A percentile compares a stretch with the other conserved stretches of the same genome.
Conservation (phyloP, 2,113 vertebrate genomes). For the Malaclemys terrapin region DNA sequence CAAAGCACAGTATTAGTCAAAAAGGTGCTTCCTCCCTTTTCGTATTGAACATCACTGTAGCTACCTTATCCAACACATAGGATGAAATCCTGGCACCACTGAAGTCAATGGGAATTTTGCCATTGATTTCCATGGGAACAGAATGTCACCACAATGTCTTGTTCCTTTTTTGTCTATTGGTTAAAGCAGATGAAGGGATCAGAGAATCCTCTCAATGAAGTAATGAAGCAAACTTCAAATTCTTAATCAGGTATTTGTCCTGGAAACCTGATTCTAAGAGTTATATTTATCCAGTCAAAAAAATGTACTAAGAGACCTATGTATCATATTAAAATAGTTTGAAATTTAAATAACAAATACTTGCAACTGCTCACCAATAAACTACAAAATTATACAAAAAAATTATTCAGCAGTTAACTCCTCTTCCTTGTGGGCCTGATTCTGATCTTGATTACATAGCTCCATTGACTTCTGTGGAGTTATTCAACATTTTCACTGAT, state of each 20-base stretch:
- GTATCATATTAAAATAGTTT: not conserved
- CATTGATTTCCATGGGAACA: too few species aligned
- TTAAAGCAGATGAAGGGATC: too few species aligned
- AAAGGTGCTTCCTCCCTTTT: too few species aligned
- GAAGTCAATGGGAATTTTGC: too few species aligned
- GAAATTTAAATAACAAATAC: not conserved
- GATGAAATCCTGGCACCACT: too few species aligned
- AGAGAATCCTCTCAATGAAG: too few species aligned
- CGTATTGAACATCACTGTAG: too few species aligned
- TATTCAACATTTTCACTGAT: not conserved
- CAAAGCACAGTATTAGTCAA: too few species aligned
- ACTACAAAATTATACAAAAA: not conserved
- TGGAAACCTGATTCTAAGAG: not conserved
- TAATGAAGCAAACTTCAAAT: not conserved
- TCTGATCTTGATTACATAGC: not conserved
- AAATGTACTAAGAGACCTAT: not conserved
- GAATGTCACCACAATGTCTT: too few species aligned
- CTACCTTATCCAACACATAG: too few species aligned
- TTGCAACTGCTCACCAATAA: not conserved
- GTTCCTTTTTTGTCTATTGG: too few species aligned
- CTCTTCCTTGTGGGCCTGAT: not conserved
- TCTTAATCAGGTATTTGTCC: not conserved
- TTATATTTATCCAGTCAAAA: not conserved
- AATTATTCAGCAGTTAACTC: not conserved
- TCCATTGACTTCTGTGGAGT: not conserved